Percentiles rank a stretch among this genome's conserved stretches.
These are phyloP conservation scores for Ctenicera cuprea DNA, from an alignment of 2,888 invertebrate genomes.

Conservation along the genomic window DNA sequence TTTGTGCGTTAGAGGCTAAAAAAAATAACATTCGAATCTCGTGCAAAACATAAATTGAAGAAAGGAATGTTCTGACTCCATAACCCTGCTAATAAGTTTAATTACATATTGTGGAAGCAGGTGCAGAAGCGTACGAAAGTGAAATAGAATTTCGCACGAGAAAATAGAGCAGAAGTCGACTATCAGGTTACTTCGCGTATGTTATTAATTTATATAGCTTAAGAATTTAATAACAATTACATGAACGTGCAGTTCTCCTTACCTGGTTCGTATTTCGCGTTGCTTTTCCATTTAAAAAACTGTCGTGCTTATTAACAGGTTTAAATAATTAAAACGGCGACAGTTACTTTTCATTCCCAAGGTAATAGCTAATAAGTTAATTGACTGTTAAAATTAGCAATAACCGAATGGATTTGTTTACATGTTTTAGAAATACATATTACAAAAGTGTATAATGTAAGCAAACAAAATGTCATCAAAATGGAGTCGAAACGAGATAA, in stretches of 20 bases:
- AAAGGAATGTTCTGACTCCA: slow-evolving; percentile 42
- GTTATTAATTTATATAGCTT: slow-evolving; percentile 21
- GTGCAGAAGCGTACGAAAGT: slow-evolving; percentile 49
- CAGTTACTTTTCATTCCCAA: slow-evolving; percentile 10
- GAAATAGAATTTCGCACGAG: slow-evolving; percentile 47
- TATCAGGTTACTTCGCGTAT: slow-evolving; percentile 23
- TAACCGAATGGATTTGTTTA: too few relatives aligned
- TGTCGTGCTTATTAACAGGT: neutral
- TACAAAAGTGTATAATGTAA: too few relatives aligned
- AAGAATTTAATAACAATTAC: slow-evolving; percentile 24
- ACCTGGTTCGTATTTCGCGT: neutral
- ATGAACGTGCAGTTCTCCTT: slow-evolving; percentile 10
- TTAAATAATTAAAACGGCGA: slow-evolving; percentile 5
- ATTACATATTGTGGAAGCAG: slow-evolving; percentile 45
- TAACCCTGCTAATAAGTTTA: slow-evolving; percentile 45
- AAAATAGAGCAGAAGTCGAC: slow-evolving; percentile 43
- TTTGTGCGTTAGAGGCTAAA: neutral
- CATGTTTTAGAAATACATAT: too few relatives aligned
- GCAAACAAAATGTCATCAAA: too few relatives aligned
- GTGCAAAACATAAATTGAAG: slow-evolving; percentile 12
- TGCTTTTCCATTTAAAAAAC: neutral
- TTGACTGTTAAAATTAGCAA: neutral
- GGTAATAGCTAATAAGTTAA: slow-evolving; percentile 1
- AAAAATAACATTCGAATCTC: neutral
- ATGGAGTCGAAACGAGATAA: too few relatives aligned